A percentile compares a stretch with the other conserved stretches of the same genome.
phyloP scores from a whole-genome alignment of 2,888 invertebrate genomes.

The Drosophila phalerata region DNA sequence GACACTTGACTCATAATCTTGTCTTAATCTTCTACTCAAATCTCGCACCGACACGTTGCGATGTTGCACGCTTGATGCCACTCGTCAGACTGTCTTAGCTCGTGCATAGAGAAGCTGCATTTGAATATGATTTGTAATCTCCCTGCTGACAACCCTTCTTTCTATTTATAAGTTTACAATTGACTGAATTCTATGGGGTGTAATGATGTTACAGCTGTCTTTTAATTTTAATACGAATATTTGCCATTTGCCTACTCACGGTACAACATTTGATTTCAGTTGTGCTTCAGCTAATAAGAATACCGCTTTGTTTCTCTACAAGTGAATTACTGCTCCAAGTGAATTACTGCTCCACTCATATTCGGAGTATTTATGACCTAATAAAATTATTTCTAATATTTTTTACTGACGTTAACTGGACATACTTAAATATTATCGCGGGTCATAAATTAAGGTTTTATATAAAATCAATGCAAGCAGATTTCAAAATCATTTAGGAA shows the following conservation, averaged over 20 bases:
- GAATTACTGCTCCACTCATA: constrained; percentile 12
- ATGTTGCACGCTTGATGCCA: constrained; percentile 62
- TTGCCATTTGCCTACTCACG: not conserved
- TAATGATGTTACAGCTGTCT: not conserved
- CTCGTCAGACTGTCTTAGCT: constrained; percentile 43
- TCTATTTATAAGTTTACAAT: not conserved
- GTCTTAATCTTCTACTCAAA: constrained; percentile 38
- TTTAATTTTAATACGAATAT: constrained; percentile 5
- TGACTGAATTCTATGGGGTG: not conserved
- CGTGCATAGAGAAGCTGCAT: constrained; percentile 24
- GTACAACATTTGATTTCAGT: not conserved
- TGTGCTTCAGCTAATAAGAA: not conserved
- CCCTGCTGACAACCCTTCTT: not conserved
- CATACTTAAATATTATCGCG: constrained; percentile 17
- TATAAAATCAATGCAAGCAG: constrained; percentile 2
- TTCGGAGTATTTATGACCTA: constrained; percentile 6
- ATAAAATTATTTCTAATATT: constrained; percentile 11
- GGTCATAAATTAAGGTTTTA: constrained; percentile 32
- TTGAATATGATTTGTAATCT: constrained; percentile 40
- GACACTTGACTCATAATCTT: not conserved
- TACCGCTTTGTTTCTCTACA: constrained; percentile 1
- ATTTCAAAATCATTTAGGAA: not conserved
- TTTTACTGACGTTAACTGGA: constrained; percentile 3
- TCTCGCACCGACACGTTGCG: constrained; percentile 30
- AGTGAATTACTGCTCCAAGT: constrained; percentile 16